Evolutionary conservation across 2,797 vertebrate species (phyloP).

Genomic region (Linurgus olivaceus): DNA sequence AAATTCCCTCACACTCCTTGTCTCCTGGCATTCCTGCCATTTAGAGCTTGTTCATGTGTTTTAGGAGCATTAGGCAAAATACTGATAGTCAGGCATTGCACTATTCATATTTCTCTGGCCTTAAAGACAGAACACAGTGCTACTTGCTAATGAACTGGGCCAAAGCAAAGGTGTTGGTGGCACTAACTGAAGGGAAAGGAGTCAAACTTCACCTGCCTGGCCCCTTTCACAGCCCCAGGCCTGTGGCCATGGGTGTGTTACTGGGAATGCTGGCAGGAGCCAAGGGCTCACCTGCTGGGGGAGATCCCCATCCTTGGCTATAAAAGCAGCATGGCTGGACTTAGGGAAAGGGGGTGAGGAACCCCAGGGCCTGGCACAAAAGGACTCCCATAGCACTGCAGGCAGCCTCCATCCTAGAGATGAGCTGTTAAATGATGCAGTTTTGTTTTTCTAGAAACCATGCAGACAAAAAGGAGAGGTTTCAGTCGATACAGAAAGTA

Average conservation of each 20-base stretch:
- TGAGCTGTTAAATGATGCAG: not conserved
- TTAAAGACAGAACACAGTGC: not conserved
- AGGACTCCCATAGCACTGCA: not conserved
- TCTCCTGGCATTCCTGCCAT: not conserved
- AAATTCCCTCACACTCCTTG: not conserved
- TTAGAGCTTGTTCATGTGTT: not conserved
- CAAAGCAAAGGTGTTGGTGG: not conserved
- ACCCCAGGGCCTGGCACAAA: no score
- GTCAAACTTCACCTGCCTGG: not conserved
- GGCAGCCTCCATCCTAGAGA: not conserved
- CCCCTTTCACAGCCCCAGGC: not conserved
- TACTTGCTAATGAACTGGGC: not conserved
- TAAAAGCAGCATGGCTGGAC: accelerated
- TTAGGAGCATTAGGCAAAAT: not conserved
- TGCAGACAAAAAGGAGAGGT: not conserved
- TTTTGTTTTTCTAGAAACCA: not conserved
- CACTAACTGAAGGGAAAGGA: not conserved
- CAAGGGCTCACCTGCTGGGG: not conserved
- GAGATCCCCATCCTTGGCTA: not conserved
- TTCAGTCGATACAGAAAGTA: not conserved
- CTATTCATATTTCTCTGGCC: not conserved
- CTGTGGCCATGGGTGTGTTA: not conserved
- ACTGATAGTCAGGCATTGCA: not conserved
- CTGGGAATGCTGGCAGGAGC: not conserved
- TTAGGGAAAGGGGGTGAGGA: not conserved